Conservation (phyloP, 2,113 vertebrate species). For the Stictonetta naevosa region DNA sequence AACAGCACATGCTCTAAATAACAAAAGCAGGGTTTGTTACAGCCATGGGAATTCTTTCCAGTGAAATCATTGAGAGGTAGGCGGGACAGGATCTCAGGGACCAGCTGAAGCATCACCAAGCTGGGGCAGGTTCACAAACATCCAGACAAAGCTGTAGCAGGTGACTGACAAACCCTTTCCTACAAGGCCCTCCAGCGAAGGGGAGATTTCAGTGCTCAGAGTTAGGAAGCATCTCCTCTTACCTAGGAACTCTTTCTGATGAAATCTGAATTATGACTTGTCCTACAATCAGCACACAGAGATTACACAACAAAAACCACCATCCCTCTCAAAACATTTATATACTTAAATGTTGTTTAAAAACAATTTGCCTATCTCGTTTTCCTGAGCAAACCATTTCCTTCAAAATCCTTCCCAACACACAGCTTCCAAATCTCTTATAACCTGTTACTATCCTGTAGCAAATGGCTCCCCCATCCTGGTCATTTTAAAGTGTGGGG, state of each 20-base stretch:
- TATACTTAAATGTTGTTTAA: background rate
- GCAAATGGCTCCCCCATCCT: background rate
- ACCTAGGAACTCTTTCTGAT: background rate
- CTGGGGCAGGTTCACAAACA: background rate
- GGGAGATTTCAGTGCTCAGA: fast-evolving
- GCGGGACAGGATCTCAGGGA: background rate
- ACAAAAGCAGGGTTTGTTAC: constrained; percentile 28
- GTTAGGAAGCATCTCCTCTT: background rate
- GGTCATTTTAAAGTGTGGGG: background rate
- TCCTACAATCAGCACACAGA: background rate
- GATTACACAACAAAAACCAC: background rate
- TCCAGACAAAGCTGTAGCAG: background rate
- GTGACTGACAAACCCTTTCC: background rate
- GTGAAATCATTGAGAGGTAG: background rate
- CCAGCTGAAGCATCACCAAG: background rate
- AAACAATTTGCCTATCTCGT: background rate
- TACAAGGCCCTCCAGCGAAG: background rate
- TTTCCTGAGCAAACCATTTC: background rate
- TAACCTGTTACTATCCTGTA: background rate
- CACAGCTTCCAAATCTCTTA: background rate
- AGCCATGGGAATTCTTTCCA: background rate
- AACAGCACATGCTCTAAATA: background rate
- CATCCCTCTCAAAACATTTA: background rate
- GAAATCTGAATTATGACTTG: background rate
- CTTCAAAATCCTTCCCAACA: background rate